Evolutionary conservation across 2,888 invertebrate species (phyloP).

Genomic region (Trimorus sp.): DNA sequence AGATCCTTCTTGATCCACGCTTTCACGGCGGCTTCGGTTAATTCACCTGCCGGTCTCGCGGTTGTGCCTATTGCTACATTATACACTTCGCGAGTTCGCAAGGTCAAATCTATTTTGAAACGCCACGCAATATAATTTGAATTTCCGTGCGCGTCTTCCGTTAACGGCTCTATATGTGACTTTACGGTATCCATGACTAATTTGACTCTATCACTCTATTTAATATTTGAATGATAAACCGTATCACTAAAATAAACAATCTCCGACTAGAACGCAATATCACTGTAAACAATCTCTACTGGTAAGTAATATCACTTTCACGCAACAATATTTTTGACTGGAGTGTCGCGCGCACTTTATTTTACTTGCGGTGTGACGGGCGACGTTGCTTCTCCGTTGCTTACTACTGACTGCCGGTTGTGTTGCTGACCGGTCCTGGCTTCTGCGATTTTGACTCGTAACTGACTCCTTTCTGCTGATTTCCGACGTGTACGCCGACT

Average conservation of each 20-base stretch:
- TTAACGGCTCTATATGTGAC: conserved; percentile 11
- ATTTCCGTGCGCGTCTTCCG: conserved; percentile 11
- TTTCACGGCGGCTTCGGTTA: neutral
- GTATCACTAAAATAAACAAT: no score
- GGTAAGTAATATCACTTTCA: neutral
- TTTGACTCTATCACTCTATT: neutral
- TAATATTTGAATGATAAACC: neutral
- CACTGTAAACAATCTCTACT: neutral
- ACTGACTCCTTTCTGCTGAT: no score
- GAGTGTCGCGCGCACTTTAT: neutral
- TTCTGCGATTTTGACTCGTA: no score
- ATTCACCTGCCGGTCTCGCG: conserved; percentile 20
- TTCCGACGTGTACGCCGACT: no score
- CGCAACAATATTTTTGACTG: neutral
- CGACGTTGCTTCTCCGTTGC: no score
- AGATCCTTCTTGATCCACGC: conserved; percentile 3
- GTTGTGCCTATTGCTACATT: conserved; percentile 11
- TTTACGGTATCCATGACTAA: conserved; percentile 4
- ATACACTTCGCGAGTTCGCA: conserved; percentile 14
- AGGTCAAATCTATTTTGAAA: conserved; percentile 22
- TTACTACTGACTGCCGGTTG: no score
- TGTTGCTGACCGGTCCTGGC: no score
- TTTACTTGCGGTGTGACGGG: neutral
- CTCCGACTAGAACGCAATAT: neutral
- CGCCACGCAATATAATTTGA: conserved; percentile 17